phyloP scores from a whole-genome alignment of 2,113 vertebrate species.

The Fregetta grallaria region DNA sequence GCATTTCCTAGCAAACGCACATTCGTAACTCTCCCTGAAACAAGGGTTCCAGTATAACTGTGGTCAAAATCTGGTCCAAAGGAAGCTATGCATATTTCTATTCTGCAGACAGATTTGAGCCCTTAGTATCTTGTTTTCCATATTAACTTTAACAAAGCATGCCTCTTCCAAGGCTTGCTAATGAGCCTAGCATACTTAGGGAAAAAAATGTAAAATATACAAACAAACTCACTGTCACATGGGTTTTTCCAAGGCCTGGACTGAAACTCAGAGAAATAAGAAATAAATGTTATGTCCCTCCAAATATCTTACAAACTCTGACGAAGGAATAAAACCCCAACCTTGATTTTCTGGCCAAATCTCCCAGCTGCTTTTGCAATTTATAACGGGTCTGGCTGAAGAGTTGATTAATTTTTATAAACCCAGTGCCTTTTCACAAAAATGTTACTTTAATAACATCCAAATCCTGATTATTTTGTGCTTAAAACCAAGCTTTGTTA shows the following conservation, averaged over 20 bases:
- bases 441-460: slow-evolving; percentile 4
- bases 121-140: slow-evolving; percentile 60
- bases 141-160: slow-evolving; percentile 38
- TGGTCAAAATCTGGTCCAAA: slow-evolving; percentile 19
- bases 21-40: neutral
- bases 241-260: slow-evolving; percentile 55
- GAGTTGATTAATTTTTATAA: slow-evolving; percentile 43
- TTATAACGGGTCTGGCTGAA: slow-evolving; percentile 28
- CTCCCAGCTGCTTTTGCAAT: slow-evolving; percentile 54
- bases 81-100: slow-evolving; percentile 60
- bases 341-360: slow-evolving; percentile 45
- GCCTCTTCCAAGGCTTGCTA: slow-evolving; percentile 47
- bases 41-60: slow-evolving; percentile 54
- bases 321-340: neutral
- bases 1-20: neutral
- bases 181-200: slow-evolving; percentile 49
- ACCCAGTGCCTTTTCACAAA: slow-evolving; percentile 36
- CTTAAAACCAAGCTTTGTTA: neutral
- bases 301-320: slow-evolving; percentile 60
- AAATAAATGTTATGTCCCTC: slow-evolving; percentile 41
- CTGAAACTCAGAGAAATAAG: slow-evolving; percentile 45
- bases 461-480: slow-evolving; percentile 27
- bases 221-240: slow-evolving; percentile 62
- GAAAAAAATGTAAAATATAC: slow-evolving; percentile 59
- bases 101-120: slow-evolving; percentile 47